These are phyloP conservation scores for Ispidina lecontei DNA, from an alignment of 2,797 vertebrate species.

Conservation along the genomic window DNA sequence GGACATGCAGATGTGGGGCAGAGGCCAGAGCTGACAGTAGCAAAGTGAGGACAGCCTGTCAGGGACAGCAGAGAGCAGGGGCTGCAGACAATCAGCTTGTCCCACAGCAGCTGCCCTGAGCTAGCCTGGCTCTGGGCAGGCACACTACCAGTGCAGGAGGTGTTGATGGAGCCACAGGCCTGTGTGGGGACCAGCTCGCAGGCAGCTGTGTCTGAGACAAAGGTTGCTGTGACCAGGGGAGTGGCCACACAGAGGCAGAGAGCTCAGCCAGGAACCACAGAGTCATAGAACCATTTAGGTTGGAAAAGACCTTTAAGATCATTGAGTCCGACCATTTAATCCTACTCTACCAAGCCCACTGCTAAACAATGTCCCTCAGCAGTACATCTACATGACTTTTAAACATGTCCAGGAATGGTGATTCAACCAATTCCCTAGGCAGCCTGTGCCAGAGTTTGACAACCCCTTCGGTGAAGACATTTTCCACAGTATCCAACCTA, in stretches of 20 bases:
- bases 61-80: fast-evolving
- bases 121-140: neutral
- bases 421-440: too few relatives aligned
- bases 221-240: fast-evolving
- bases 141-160: neutral
- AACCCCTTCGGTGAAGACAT: too few relatives aligned
- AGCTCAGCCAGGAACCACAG: neutral
- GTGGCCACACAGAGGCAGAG: neutral
- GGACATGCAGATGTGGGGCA: fast-evolving
- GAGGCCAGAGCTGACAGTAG: neutral
- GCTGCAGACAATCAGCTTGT: neutral
- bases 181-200: neutral
- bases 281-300: too few relatives aligned
- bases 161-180: neutral
- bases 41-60: fast-evolving
- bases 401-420: too few relatives aligned
- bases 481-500: too few relatives aligned
- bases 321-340: too few relatives aligned
- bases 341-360: too few relatives aligned
- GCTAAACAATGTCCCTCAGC: too few relatives aligned
- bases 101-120: fast-evolving
- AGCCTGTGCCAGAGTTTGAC: too few relatives aligned
- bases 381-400: too few relatives aligned
- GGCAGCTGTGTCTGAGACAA: neutral
- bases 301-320: too few relatives aligned